These are phyloP conservation scores for Etheostoma cragini DNA, from an alignment of 2,113 vertebrate genomes.

Conservation along the genomic window DNA sequence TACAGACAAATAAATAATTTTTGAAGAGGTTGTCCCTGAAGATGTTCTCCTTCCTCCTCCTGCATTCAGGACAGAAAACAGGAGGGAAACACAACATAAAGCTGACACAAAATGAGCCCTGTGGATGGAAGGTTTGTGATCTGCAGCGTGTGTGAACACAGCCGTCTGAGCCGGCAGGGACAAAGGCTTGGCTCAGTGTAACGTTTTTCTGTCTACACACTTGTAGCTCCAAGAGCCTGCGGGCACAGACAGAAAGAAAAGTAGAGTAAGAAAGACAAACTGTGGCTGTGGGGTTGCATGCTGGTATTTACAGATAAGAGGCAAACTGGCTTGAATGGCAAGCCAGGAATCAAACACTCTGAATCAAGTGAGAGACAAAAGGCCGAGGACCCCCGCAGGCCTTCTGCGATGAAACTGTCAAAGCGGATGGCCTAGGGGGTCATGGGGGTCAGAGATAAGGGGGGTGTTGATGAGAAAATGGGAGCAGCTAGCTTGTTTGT, in stretches of 20 bases:
- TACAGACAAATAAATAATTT: background rate
- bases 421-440: conserved; percentile 30
- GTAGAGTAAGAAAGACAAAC: conserved; percentile 30
- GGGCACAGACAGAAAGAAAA: conserved; percentile 48
- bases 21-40: conserved; percentile 8
- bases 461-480: background rate
- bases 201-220: conserved; percentile 54
- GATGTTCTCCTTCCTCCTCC: conserved; percentile 25
- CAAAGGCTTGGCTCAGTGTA: conserved; percentile 47
- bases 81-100: background rate
- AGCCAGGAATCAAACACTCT: conserved; percentile 59
- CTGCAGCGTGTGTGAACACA: conserved; percentile 58
- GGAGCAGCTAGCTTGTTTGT: conserved; percentile 61
- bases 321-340: conserved; percentile 44
- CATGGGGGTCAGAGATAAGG: conserved; percentile 1
- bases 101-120: background rate
- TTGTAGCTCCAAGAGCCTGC: conserved; percentile 64
- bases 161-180: conserved; percentile 37
- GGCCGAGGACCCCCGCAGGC: conserved; percentile 59
- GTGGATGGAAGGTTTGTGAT: conserved; percentile 37
- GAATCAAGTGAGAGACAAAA: conserved; percentile 74
- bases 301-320: conserved; percentile 65
- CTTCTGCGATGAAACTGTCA: conserved; percentile 48
- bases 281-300: background rate
- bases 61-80: conserved; percentile 11